Conservation (phyloP, 2,888 invertebrate species). For the Rhagonycha lutea region DNA sequence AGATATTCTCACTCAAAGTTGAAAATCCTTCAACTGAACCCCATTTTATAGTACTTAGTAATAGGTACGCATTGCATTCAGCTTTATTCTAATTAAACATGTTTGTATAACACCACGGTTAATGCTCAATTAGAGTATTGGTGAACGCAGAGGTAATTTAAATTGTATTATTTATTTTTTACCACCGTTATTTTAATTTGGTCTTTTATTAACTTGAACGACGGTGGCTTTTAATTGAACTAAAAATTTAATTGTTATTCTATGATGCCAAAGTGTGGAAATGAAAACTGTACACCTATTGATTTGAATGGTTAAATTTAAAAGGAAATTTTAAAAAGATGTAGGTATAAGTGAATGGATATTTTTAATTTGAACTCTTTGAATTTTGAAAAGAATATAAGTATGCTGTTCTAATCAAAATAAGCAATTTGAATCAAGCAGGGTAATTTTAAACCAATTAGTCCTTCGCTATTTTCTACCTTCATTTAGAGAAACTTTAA, state of each 20-base stretch:
- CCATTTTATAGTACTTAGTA: too few species aligned
- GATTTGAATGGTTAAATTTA: neutral
- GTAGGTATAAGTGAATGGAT: too few species aligned
- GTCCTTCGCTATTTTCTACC: too few species aligned
- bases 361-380: too few species aligned
- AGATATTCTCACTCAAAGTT: too few species aligned
- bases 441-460: too few species aligned
- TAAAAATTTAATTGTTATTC: neutral
- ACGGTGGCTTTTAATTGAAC: neutral
- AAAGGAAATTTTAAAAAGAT: neutral
- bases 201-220: neutral
- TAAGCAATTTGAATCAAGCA: too few species aligned
- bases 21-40: too few species aligned
- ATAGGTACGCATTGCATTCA: neutral
- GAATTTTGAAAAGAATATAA: too few species aligned
- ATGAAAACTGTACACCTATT: neutral
- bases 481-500: too few species aligned
- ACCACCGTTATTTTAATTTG: neutral
- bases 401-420: too few species aligned
- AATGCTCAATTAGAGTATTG: neutral
- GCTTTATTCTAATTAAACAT: neutral
- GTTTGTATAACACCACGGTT: neutral
- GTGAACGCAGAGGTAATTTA: neutral
- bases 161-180: neutral
- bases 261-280: neutral